phyloP scores from a whole-genome alignment of 2,888 invertebrate species.

The Ochropleura plecta region DNA sequence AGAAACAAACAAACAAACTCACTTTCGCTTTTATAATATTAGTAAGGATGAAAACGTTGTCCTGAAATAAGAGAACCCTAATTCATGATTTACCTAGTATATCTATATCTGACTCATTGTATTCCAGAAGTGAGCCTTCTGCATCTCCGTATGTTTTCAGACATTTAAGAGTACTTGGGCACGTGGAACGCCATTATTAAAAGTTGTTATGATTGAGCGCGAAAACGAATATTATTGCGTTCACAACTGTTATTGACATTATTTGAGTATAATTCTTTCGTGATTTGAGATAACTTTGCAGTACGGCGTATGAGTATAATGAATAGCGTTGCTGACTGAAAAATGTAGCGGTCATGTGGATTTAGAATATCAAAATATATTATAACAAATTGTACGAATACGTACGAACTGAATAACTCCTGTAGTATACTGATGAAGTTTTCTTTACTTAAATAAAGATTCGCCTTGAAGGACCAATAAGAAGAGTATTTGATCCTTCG shows the following conservation, averaged over 20 bases:
- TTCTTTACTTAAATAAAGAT: background rate
- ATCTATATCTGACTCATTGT: too few relatives aligned
- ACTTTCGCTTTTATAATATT: too few relatives aligned
- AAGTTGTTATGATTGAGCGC: slow-evolving; percentile 59
- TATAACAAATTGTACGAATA: background rate
- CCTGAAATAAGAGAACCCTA: too few relatives aligned
- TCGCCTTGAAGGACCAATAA: background rate
- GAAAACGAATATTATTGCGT: slow-evolving; percentile 52
- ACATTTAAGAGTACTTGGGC: slow-evolving; percentile 6
- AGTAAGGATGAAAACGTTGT: too few relatives aligned
- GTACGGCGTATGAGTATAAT: background rate
- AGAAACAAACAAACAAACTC: too few relatives aligned
- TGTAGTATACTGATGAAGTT: background rate
- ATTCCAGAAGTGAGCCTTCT: slow-evolving; percentile 29
- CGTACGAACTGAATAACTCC: background rate
- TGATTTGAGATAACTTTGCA: slow-evolving; percentile 17
- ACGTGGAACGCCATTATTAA: slow-evolving; percentile 43
- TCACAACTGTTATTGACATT: slow-evolving; percentile 43
- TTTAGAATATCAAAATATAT: background rate
- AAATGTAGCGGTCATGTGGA: background rate
- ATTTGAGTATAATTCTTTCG: slow-evolving; percentile 50
- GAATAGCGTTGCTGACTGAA: slow-evolving; percentile 26
- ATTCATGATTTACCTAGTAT: too few relatives aligned
- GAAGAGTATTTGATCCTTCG: background rate
- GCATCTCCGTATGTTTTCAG: background rate